These are phyloP conservation scores for Phyllotreta striolata DNA, from an alignment of 2,888 invertebrate species.

Conservation along the genomic window DNA sequence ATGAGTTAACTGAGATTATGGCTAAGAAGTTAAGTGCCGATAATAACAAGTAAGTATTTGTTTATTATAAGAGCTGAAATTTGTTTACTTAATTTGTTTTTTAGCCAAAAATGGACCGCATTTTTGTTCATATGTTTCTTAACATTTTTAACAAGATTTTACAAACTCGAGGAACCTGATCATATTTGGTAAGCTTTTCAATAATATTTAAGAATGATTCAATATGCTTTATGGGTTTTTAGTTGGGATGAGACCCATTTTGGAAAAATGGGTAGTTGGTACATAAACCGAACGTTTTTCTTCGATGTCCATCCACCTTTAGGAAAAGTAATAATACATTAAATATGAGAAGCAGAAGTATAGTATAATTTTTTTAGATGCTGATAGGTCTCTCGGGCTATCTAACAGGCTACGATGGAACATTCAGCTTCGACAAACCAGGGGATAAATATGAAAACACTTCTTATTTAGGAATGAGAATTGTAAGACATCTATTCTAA, in stretches of 20 bases:
- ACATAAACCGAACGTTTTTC: conserved; percentile 96
- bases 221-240: conserved; percentile 55
- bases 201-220: conserved; percentile 29
- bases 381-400: conserved; percentile 91
- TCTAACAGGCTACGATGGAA: conserved; percentile 92
- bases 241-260: conserved; percentile 99
- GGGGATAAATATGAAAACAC: conserved; percentile 93
- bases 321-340: conserved; percentile 76
- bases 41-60: conserved; percentile 18
- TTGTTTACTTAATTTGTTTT: conserved; percentile 27
- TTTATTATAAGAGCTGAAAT: background rate
- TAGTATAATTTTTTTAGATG: conserved; percentile 73
- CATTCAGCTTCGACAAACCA: conserved; percentile 93
- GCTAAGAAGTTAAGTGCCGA: conserved; percentile 14
- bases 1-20: conserved; percentile 10
- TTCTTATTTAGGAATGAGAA: conserved; percentile 91
- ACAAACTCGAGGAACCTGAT: conserved; percentile 89
- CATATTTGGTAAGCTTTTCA: conserved; percentile 83
- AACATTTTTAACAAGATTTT: conserved; percentile 80
- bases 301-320: conserved; percentile 98
- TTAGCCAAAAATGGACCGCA: conserved; percentile 69
- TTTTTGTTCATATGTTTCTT: conserved; percentile 72
- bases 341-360: too few relatives aligned
- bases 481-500: conserved; percentile 66
- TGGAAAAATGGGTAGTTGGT: conserved; percentile 99